Conservation (phyloP, 2,113 vertebrate species). For the Prinia subflava region DNA sequence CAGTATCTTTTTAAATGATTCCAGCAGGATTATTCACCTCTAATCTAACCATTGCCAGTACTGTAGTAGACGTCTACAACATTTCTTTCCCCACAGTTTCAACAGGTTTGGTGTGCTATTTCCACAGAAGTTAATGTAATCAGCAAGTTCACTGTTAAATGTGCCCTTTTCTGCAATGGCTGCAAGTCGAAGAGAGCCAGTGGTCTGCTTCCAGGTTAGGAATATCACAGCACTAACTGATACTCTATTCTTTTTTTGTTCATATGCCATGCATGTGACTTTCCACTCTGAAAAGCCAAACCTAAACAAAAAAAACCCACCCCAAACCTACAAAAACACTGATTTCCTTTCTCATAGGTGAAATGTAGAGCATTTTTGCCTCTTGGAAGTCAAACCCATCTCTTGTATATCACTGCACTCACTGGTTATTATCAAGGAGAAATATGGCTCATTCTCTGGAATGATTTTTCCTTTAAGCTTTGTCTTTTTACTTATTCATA, state of each 20-base stretch:
- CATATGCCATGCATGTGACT: neutral
- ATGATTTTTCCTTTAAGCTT: neutral
- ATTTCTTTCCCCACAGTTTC: neutral
- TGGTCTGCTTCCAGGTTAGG: neutral
- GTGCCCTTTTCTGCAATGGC: neutral
- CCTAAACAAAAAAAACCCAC: neutral
- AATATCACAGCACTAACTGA: neutral
- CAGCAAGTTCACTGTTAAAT: neutral
- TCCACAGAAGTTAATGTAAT: neutral
- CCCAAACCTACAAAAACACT: neutral
- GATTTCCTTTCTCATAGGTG: neutral
- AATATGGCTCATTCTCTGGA: neutral
- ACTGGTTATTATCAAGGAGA: neutral
- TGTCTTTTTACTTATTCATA: neutral
- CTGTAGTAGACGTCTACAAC: neutral
- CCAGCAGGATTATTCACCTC: neutral
- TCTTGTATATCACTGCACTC: neutral
- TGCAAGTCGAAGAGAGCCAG: neutral
- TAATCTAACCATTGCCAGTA: neutral
- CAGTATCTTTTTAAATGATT: neutral
- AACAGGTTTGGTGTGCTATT: neutral
- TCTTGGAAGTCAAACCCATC: neutral
- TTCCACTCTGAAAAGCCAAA: neutral
- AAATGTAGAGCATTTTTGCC: neutral
- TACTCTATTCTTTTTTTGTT: neutral